A percentile compares a stretch with the other conserved stretches of the same genome.
phyloP scores from a whole-genome alignment of 2,113 vertebrate genomes.

The Scartelaos histophorus region DNA sequence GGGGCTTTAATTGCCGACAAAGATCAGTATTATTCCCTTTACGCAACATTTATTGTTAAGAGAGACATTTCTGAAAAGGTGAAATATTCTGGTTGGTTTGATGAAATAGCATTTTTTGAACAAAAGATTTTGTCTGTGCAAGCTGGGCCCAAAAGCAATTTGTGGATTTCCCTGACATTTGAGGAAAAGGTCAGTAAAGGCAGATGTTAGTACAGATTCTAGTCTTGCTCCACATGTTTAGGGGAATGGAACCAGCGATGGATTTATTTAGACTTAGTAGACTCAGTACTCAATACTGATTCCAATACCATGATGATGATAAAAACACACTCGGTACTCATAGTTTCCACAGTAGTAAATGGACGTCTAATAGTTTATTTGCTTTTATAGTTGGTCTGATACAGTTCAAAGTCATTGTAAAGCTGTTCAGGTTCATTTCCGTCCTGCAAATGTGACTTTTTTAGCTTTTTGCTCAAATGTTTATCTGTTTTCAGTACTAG shows the following conservation, averaged over 20 bases:
- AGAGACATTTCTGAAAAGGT: background rate
- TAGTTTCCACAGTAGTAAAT: too few species aligned
- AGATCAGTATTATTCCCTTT: background rate
- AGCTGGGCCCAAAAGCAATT: background rate
- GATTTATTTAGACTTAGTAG: too few species aligned
- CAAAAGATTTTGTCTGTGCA: background rate
- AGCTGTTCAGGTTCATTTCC: too few species aligned
- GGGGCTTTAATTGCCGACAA: background rate
- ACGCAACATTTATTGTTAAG: background rate
- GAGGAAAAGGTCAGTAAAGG: background rate
- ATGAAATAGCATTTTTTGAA: background rate
- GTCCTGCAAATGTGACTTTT: too few species aligned
- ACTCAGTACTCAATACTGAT: background rate
- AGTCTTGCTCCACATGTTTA: background rate
- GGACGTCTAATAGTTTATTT: too few species aligned
- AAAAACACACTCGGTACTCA: too few species aligned
- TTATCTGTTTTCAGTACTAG: too few species aligned
- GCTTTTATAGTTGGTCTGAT: too few species aligned
- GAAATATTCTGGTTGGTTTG: background rate
- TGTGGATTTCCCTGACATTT: background rate
- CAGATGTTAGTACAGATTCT: background rate
- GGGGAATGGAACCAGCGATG: background rate
- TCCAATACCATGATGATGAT: too few species aligned
- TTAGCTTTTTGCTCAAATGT: too few species aligned
- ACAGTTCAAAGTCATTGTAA: too few species aligned